Base-by-base conservation (phyloP, 2,797 vertebrate species). In the Sardinella longiceps region DNA sequence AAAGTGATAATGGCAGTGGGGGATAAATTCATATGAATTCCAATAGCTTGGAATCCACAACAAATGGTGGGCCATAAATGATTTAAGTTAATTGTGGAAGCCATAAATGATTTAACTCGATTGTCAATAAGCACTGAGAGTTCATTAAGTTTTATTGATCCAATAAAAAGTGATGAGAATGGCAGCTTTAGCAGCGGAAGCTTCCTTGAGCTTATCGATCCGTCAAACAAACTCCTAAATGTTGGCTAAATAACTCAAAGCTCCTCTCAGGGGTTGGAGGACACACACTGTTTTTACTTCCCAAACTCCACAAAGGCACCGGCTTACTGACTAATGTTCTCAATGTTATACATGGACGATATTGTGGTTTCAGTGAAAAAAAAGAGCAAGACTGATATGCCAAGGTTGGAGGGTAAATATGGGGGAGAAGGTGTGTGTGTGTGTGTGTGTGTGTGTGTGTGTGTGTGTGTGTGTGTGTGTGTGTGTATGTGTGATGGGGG, bases 31-130 rank as follows among this genome's bases (percentile, higher is more conserved):
- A 77, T 20, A 77, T 77, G 70, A 77, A 43, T 77, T 23, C 70
- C 33, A 77, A 43, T 77, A 77, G 70, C 33, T 43, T 2, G 70
- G 70, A 77, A 39, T 20, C 33, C 37, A 77, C 70, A 39, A 77
- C 70, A 77, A 43, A 77, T 43, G 66, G 51, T 6, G 7, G 66
- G 66, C 33, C 30, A 70, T 77, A 77, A 77, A 77, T 77, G 70
- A 23, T 37, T 70, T 70, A 70, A 77, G 70, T 77, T 77, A 77
- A 77, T 77, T 77, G 37, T 37, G 14, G 15, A n/a, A 37, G 18
- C 70, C 70, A 77, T 77, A 77, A 77, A 77, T 77, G 33, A 77
- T 77, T 77, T 77, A 77, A 77, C 70, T 77, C 33, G 70, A 77
- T 77, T 77, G 70, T 77, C 70, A 43, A 77, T 77, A 77, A 23